A percentile compares a stretch with the other conserved stretches of the same genome.
Evolutionary conservation across 1,140 invertebrate species (phyloP).

Genomic region (Cepaea nemoralis): DNA sequence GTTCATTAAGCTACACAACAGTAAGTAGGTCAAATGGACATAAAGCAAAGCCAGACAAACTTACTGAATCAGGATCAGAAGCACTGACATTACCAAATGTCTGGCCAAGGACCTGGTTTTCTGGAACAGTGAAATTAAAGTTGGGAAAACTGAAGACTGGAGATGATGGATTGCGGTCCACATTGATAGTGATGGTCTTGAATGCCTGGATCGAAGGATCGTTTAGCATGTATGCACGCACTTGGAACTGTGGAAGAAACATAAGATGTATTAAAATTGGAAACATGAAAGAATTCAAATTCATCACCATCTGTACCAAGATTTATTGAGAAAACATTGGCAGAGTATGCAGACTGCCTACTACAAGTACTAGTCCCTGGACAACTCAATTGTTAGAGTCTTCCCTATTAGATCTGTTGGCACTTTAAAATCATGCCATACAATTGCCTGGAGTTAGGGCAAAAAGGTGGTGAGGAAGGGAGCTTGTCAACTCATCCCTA

Average conservation of each 20-base stretch:
- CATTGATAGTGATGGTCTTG: conserved; percentile 29
- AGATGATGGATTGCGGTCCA: conserved; percentile 77
- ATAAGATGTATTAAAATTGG: too few species aligned
- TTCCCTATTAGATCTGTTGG: too few species aligned
- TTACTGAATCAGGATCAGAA: conserved; percentile 54
- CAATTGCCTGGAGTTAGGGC: too few species aligned
- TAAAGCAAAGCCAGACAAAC: conserved; percentile 9
- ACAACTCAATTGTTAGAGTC: too few species aligned
- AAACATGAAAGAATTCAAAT: too few species aligned
- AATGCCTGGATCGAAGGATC: conserved; percentile 30
- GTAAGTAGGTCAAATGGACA: too few species aligned
- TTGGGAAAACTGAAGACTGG: conserved; percentile 81
- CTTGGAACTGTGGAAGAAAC: background rate
- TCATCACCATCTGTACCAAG: too few species aligned
- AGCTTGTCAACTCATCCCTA: too few species aligned
- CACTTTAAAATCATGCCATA: too few species aligned
- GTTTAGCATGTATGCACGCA: conserved; percentile 24
- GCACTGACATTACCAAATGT: conserved; percentile 46
- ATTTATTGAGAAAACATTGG: background rate
- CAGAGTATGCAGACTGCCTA: background rate
- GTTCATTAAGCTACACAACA: too few species aligned
- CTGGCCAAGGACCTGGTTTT: conserved; percentile 76
- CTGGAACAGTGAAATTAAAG: conserved; percentile 85
- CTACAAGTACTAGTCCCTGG: too few species aligned
- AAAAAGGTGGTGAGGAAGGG: too few species aligned